Conservation (phyloP, 2,888 invertebrate species). For the Plutella xylostella region DNA sequence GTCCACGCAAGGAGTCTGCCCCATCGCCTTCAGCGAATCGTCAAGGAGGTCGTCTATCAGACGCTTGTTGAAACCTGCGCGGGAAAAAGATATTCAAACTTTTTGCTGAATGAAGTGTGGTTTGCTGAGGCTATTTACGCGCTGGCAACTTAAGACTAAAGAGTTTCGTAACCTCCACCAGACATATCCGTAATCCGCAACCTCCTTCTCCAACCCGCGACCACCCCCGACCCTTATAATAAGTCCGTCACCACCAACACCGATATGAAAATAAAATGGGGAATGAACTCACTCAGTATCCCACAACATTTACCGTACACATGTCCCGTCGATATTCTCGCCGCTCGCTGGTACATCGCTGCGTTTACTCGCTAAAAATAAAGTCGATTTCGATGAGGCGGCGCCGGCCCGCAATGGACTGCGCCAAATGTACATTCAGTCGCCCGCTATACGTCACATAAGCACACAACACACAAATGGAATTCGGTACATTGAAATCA, state of each 20-base stretch:
- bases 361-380: slow-evolving; percentile 41
- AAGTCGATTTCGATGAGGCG: slow-evolving; percentile 46
- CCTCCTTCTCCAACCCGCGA: neutral
- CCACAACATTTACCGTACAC: slow-evolving; percentile 33
- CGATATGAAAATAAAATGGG: slow-evolving; percentile 43
- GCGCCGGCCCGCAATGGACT: slow-evolving; percentile 26
- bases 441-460: slow-evolving; percentile 29
- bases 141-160: neutral
- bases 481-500: neutral
- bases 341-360: slow-evolving; percentile 36
- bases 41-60: slow-evolving; percentile 85
- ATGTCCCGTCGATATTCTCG: slow-evolving; percentile 30
- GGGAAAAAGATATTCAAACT: slow-evolving; percentile 13
- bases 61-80: slow-evolving; percentile 71
- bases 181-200: too few relatives aligned
- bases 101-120: neutral
- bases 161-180: neutral
- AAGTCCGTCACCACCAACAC: slow-evolving; percentile 45
- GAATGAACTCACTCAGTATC: slow-evolving; percentile 53
- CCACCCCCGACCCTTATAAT: neutral
- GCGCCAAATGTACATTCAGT: slow-evolving; percentile 30
- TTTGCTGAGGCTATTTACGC: neutral
- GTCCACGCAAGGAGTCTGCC: slow-evolving; percentile 74
- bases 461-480: slow-evolving; percentile 24
- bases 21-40: slow-evolving; percentile 82